These are phyloP conservation scores for Centroberyx gerrardi DNA, from an alignment of 2,797 vertebrate species.

Conservation along the genomic window DNA sequence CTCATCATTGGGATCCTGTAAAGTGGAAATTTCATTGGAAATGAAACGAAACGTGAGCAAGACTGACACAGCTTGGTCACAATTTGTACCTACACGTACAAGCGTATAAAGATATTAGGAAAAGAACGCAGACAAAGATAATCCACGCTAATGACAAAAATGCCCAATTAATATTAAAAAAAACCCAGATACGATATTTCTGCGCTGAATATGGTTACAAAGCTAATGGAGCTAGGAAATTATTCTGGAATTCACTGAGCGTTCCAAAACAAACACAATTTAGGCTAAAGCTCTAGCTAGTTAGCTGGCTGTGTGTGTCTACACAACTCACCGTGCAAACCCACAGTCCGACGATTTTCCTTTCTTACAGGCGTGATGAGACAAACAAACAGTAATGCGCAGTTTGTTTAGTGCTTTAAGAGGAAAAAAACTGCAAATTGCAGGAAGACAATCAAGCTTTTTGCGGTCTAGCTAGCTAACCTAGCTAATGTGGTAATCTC, in stretches of 20 bases:
- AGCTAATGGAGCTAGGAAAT: neutral
- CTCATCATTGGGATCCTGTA: slow-evolving; percentile 91
- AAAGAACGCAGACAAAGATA: neutral
- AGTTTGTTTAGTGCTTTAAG: neutral
- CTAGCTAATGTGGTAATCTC: slow-evolving; percentile 71
- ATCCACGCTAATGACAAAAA: neutral
- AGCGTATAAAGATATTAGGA: neutral
- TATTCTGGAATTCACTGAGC: slow-evolving; percentile 23
- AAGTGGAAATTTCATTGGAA: slow-evolving; percentile 19
- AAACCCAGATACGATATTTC: fast-evolving
- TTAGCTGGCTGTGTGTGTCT: slow-evolving; percentile 60
- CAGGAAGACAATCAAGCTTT: slow-evolving; percentile 31
- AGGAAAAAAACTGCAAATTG: slow-evolving; percentile 13
- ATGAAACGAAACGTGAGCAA: slow-evolving; percentile 64
- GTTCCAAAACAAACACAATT: slow-evolving; percentile 79
- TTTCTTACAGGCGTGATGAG: slow-evolving; percentile 32
- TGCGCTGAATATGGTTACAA: fast-evolving
- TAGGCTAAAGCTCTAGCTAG: slow-evolving; percentile 50
- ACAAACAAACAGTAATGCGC: neutral
- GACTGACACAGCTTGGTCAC: slow-evolving; percentile 78
- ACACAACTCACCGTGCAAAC: slow-evolving; percentile 68
- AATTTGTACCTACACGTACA: slow-evolving; percentile 63
- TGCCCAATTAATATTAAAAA: neutral
- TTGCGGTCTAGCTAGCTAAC: slow-evolving; percentile 68
- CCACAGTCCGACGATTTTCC: slow-evolving; percentile 49